phyloP scores from a whole-genome alignment of 2,888 invertebrate genomes.

The Peribatodes rhomboidaria region DNA sequence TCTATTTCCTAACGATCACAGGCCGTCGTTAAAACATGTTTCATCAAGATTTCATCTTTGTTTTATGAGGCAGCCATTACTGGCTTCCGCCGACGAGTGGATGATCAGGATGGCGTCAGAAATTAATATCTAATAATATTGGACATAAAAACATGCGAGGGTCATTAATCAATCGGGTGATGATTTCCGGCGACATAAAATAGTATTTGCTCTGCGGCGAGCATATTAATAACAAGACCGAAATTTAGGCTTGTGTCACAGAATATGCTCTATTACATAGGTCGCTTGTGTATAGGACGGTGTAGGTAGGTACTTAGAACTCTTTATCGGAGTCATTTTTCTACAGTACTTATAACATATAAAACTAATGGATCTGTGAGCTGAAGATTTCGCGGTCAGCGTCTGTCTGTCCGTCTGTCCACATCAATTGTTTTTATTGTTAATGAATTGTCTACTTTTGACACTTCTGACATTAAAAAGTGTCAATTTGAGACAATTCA shows the following conservation, averaged over 20 bases:
- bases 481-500: too few relatives aligned
- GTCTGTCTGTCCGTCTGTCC: too few relatives aligned
- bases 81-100: slow-evolving; percentile 26
- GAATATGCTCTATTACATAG: too few relatives aligned
- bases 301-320: too few relatives aligned
- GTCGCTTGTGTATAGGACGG: too few relatives aligned
- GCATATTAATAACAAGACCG: not conserved
- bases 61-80: slow-evolving; percentile 36
- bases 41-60: slow-evolving; percentile 28
- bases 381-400: too few relatives aligned
- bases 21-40: slow-evolving; percentile 25
- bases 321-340: too few relatives aligned
- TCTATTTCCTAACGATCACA: slow-evolving; percentile 14
- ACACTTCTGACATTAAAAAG: too few relatives aligned
- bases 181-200: slow-evolving; percentile 8
- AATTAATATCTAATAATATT: slow-evolving; percentile 20
- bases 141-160: slow-evolving; percentile 25
- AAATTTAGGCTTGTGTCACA: not conserved
- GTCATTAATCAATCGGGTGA: slow-evolving; percentile 12
- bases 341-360: too few relatives aligned
- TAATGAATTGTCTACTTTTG: too few relatives aligned
- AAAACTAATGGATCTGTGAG: too few relatives aligned
- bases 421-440: too few relatives aligned
- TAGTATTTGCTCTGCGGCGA: not conserved
- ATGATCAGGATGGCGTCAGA: slow-evolving; percentile 9